Evolutionary conservation across 2,113 vertebrate genomes (phyloP), one percentile per base, ranked within the genome.

Genomic region (Potamarius usumacintae): DNA sequence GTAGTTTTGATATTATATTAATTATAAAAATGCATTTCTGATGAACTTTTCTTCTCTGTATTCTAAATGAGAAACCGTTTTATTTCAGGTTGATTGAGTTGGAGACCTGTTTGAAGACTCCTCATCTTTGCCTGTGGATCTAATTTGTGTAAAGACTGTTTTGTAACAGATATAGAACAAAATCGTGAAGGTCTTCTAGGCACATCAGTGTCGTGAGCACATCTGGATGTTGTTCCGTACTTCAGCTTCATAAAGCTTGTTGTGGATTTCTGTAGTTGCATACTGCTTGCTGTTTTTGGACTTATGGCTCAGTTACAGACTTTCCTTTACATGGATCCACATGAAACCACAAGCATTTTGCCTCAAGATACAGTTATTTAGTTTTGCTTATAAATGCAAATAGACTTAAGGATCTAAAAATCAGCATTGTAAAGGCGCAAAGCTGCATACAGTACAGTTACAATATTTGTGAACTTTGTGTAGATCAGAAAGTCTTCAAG

Each of bases 201-300:
- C 34, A 69, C 17, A 20, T 30, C 74, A 12, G 60, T 34, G n/a
- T 20, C 11, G 8, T 30, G 58, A 55, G 62, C 76, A 67, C 85
- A 80, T 67, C 17, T 80, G 58, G 90, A 94, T 85, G 60, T 84
- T 74, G 74, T 87, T 90, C 92, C 86, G 53, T 87, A 72, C 82
- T 88, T 77, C 65, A 55, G 91, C 89, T 84, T 90, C 84, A 85
- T 92, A 89, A 93, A 92, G 91, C 91, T 92, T 89, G 69, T 92
- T 91, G 91, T 93, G 90, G 90, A 92, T 89, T 87, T 90, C 93
- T 89, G 91, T 52, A 83, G 88, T 90, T 82, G 92, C 7, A 88
- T 91, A 88, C 89, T 88, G 88, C 88, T 90, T 90, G 63, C 82
- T 57, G 87, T 90, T 93, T 89, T 3, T 92, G 94, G 84, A 78